Evolutionary conservation across 2,888 invertebrate species (phyloP), one percentile per base, ranked within the genome.

Genomic region (Lampropteryx suffumata): DNA sequence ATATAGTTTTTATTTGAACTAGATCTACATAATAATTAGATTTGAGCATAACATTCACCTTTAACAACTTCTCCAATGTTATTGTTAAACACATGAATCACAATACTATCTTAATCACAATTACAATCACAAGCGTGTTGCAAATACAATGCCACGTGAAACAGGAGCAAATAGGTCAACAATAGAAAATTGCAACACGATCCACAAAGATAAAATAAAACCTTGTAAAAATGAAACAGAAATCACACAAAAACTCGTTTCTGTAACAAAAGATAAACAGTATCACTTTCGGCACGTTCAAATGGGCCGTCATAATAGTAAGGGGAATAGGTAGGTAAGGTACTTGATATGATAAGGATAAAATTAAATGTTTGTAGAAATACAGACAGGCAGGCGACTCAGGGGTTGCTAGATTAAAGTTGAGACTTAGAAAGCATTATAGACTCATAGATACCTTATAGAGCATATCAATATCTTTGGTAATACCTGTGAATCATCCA

Each of bases 361-460:
- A n/a, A n/a, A n/a, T 63, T 63, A 65, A 59, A 69, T 65, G 63
- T 69, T 65, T 50, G 54, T 26, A 42, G 36, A 3, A 35, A 59
- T 61, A 62, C 21, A 21, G 3, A 21, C 21, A n/a, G n/a, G n/a
- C 69, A 71, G 66, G 71, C 69, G 71, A 69, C 64, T 56, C 56
- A 56, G 60, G 63, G 65, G 59, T 37, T 42, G 40, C 48, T 32
- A 66, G 62, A 67, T 62, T 60, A 32, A 69, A 71, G 75, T 69
- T 78, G 78, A 71, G 80, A 82, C 70, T 74, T 65, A 69, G 76
- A 84, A 81, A 84, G 84, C 70, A 59, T 37, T 10, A 48, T 48
- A 44, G n/a, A n/a, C n/a, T n/a, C n/a, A n/a, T n/a, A n/a, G n/a
- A n/a, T n/a, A n/a, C n/a, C n/a, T n/a, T n/a, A n/a, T n/a, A n/a